Percentiles rank a stretch among this genome's conserved stretches.
These are phyloP conservation scores for Corythaeola cristata DNA, from an alignment of 2,113 vertebrate genomes.

Conservation along the genomic window DNA sequence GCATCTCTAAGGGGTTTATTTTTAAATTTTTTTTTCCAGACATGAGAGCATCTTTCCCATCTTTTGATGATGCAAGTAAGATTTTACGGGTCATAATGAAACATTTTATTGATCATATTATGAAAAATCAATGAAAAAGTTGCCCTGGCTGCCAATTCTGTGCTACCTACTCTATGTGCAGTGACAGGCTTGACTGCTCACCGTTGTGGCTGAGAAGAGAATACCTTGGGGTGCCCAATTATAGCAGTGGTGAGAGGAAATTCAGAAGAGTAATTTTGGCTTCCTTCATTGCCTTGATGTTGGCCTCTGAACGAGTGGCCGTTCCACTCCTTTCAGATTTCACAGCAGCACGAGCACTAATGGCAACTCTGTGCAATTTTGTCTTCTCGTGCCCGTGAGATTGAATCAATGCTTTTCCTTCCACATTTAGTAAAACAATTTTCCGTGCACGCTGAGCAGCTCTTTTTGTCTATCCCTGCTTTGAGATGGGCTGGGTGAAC, in stretches of 20 bases:
- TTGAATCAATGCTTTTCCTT: conserved; percentile 15
- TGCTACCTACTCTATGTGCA: background rate
- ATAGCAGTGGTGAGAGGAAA: conserved; percentile 34
- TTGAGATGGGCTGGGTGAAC: conserved; percentile 28
- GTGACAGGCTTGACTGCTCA: conserved; percentile 1
- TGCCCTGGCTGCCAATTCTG: conserved; percentile 5
- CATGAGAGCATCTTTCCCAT: background rate
- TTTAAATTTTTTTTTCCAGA: background rate
- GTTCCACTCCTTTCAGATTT: conserved; percentile 27
- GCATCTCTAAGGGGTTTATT: background rate
- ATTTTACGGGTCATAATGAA: background rate
- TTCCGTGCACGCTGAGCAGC: conserved; percentile 15
- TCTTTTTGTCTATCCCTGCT: conserved; percentile 25
- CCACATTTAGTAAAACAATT: conserved; percentile 55
- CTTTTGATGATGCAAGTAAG: background rate
- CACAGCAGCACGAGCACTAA: conserved; percentile 21
- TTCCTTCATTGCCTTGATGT: conserved; percentile 54
- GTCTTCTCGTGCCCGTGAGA: background rate
- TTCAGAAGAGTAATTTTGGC: conserved; percentile 53
- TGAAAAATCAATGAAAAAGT: conserved; percentile 33
- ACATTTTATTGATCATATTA: conserved; percentile 48
- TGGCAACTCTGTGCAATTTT: conserved; percentile 27
- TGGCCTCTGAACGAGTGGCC: conserved; percentile 7
- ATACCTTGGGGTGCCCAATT: conserved; percentile 51
- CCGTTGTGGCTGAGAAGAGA: conserved; percentile 29